These are phyloP conservation scores for Aphidius gifuensis DNA, from an alignment of 1,140 invertebrate genomes.

Conservation along the genomic window DNA sequence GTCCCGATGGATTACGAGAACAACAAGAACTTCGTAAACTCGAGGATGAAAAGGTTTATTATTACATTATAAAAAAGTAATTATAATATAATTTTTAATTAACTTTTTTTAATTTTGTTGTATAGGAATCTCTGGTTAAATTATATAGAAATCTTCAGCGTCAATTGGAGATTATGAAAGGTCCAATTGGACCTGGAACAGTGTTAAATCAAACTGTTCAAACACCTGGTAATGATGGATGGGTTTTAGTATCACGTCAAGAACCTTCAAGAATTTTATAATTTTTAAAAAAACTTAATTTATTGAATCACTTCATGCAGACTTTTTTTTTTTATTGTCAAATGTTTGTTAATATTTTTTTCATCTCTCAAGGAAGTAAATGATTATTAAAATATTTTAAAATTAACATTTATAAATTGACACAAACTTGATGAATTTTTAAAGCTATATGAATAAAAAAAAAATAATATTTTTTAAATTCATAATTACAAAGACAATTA, in stretches of 20 bases:
- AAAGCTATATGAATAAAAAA: no score
- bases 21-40: conserved; percentile 62
- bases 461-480: no score
- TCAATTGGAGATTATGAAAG: conserved; percentile 59
- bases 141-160: conserved; percentile 63
- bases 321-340: background rate
- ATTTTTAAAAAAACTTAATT: conserved; percentile 12
- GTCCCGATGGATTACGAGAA: conserved; percentile 61
- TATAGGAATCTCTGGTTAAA: conserved; percentile 62
- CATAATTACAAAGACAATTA: no score
- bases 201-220: conserved; percentile 14
- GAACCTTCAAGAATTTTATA: conserved; percentile 41
- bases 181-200: conserved; percentile 26
- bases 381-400: no score
- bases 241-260: conserved; percentile 48
- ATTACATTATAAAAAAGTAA: background rate
- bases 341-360: no score
- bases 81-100: background rate
- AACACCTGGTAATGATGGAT: conserved; percentile 42
- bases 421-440: no score
- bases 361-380: no score
- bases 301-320: background rate
- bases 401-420: no score
- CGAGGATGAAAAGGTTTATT: conserved; percentile 68
- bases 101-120: conserved; percentile 6